Evolutionary conservation across 1,140 invertebrate genomes (phyloP).

Genomic region (Papilio glaucus): DNA sequence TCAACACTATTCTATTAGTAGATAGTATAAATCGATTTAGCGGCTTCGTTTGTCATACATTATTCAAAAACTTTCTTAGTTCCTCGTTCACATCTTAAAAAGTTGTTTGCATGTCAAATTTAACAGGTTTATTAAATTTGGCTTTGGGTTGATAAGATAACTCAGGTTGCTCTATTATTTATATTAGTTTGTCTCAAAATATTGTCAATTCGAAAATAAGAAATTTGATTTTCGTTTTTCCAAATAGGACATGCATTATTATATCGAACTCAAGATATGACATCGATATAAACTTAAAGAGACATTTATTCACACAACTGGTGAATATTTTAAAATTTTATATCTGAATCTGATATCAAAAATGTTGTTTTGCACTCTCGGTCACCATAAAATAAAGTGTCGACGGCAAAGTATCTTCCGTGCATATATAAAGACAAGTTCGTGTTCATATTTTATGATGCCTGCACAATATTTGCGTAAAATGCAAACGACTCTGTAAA

Average conservation of each 20-base stretch:
- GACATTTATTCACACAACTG: not conserved
- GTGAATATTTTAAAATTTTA: not conserved
- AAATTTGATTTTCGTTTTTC: not conserved
- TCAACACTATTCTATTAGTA: too few species aligned
- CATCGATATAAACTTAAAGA: not conserved
- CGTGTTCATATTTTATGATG: constrained; percentile 11
- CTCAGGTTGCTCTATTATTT: too few species aligned
- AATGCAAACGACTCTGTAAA: constrained; percentile 3
- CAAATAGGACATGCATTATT: not conserved
- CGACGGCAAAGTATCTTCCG: constrained; percentile 12
- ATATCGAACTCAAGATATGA: not conserved
- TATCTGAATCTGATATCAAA: constrained; percentile 19
- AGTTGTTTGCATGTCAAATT: too few species aligned
- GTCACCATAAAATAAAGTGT: constrained; percentile 7
- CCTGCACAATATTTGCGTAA: constrained; percentile 1
- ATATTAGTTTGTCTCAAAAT: too few species aligned
- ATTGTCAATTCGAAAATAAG: not conserved
- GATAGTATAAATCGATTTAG: too few species aligned
- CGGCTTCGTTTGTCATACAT: too few species aligned
- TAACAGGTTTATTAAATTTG: too few species aligned
- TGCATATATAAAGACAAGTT: constrained; percentile 2
- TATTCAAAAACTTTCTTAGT: too few species aligned
- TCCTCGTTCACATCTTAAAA: too few species aligned
- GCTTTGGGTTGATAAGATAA: too few species aligned
- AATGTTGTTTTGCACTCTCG: constrained; percentile 17